These are phyloP conservation scores for Byasa hedistus DNA, from an alignment of 2,888 invertebrate genomes.

Conservation along the genomic window DNA sequence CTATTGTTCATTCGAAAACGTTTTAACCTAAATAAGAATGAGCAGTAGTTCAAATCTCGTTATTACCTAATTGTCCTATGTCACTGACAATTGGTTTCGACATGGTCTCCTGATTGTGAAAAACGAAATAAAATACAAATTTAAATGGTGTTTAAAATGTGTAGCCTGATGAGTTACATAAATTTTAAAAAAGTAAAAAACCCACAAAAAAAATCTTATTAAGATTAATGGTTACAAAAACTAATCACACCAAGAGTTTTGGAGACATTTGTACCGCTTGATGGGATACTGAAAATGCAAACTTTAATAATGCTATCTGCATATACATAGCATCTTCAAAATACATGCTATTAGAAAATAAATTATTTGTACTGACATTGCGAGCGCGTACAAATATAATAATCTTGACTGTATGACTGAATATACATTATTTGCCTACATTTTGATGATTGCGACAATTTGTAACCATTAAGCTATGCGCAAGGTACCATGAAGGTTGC, in stretches of 20 bases:
- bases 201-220: not conserved
- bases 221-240: not conserved
- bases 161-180: not conserved
- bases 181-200: not conserved
- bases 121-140: constrained; percentile 26
- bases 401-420: constrained; percentile 43
- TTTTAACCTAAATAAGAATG: constrained; percentile 30
- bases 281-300: not conserved
- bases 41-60: constrained; percentile 24
- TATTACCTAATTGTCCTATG: constrained; percentile 30
- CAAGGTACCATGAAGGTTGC: constrained; percentile 75
- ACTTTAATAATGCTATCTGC: too few relatives aligned
- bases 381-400: constrained; percentile 42
- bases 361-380: constrained; percentile 27
- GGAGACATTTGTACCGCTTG: not conserved
- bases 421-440: constrained; percentile 64
- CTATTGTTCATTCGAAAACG: constrained; percentile 29
- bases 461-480: constrained; percentile 64
- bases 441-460: constrained; percentile 74
- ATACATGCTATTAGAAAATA: not conserved
- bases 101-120: constrained; percentile 36
- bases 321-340: not conserved
- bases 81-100: constrained; percentile 35
- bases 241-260: not conserved
- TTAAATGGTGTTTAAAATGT: not conserved